Base-by-base conservation (phyloP, 2,113 vertebrate genomes). In the Corydoras maculifer region DNA sequence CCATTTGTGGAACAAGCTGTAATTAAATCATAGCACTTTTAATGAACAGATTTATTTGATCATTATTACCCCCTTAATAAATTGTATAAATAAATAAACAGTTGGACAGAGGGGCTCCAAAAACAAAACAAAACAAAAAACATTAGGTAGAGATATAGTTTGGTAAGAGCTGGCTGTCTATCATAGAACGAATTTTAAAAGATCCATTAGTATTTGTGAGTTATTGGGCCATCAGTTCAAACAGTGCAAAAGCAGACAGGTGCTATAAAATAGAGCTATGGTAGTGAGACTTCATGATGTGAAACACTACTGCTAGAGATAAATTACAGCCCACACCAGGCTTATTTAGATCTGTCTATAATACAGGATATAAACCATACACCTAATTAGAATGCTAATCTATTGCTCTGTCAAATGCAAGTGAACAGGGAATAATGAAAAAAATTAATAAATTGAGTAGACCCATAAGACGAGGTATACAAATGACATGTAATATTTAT, bases 191-290 rank as follows among this genome's bases (percentile, higher is more conserved):
- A 69, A 77, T 74, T 73, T 75, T 77, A 83, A 76, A 76, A 79
- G 78, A 73, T 9, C 84, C 80, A 85, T 86, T 86, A 87, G 84
- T 84, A 86, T 80, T 79, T 65, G 75, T 81, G 84, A 87, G 85
- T 87, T 88, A 86, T 86, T 54, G 57, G 77, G 71, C 77, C 83
- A 82, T 88, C 83, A 76, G 71, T 66, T 74, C 76, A 77, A 82
- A 86, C 84, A 82, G 82, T 74, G 83, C 73, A 75, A 73, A 77
- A 64, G 83, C 83, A 86, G 85, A 85, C 79, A 76, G 82, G 82
- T 79, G 78, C 82, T 85, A 84, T 84, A 84, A 86, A 81, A 78
- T 85, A 86, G 84, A 88, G 75, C 83, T 81, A 87, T 80, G 72
- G 77, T 72, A 75, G 79, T 81, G 50, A 79, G 78, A 85, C 82